These are phyloP conservation scores for Rhinogobio ventralis DNA, from an alignment of 2,797 vertebrate genomes.

Conservation along the genomic window DNA sequence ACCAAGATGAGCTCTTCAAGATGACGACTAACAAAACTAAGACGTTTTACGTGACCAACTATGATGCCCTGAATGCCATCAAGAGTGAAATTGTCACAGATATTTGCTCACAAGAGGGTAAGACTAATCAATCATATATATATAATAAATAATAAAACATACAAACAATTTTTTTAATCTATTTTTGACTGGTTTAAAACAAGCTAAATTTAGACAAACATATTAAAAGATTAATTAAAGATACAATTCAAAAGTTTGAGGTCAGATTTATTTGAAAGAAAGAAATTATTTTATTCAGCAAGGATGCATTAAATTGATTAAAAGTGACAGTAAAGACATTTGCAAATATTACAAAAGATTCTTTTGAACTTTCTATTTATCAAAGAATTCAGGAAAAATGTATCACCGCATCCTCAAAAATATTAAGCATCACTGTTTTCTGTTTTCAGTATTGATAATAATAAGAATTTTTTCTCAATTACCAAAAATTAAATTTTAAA, in stretches of 20 bases:
- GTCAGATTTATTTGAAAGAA: background rate
- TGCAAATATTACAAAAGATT: background rate
- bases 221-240: background rate
- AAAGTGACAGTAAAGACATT: background rate
- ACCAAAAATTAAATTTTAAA: background rate
- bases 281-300: background rate
- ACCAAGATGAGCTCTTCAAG: conserved; percentile 69
- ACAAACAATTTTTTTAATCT: background rate
- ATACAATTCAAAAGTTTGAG: background rate
- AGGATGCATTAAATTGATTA: background rate
- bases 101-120: conserved; percentile 84
- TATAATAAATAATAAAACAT: background rate
- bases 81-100: conserved; percentile 81
- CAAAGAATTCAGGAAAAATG: background rate
- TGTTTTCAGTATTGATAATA: background rate
- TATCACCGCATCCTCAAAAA: background rate
- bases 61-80: conserved; percentile 80
- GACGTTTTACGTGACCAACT: conserved; percentile 81
- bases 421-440: background rate
- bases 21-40: conserved; percentile 75
- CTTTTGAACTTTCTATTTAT: background rate
- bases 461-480: background rate
- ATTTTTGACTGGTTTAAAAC: background rate
- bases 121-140: conserved; percentile 42
- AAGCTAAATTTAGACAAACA: background rate